Percentiles rank a stretch among this genome's conserved stretches.
These are phyloP conservation scores for Drosophila mayri DNA, from an alignment of 1,140 invertebrate species.

Conservation along the genomic window DNA sequence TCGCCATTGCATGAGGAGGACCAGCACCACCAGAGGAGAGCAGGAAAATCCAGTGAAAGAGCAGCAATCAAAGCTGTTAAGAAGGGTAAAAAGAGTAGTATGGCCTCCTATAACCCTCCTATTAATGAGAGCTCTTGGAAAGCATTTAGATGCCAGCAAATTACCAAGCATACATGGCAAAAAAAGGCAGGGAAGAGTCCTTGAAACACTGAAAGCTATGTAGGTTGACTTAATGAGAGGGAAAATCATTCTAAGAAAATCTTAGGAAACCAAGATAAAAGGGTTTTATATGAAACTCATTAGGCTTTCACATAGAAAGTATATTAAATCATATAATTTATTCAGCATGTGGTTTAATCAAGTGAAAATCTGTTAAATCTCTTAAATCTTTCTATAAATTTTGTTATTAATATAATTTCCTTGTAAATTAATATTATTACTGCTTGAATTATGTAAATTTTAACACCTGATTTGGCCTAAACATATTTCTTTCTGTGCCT, in stretches of 20 bases:
- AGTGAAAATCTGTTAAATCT: neutral
- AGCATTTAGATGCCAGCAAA: conserved; percentile 66
- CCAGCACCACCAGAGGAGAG: conserved; percentile 2
- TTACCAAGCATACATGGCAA: conserved; percentile 45
- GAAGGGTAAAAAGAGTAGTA: conserved; percentile 20
- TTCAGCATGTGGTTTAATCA: neutral
- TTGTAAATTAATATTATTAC: neutral
- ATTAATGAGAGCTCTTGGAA: conserved; percentile 70
- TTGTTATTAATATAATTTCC: neutral
- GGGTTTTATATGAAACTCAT: neutral
- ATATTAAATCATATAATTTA: neutral
- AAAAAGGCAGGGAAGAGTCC: conserved; percentile 8
- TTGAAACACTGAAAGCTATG: conserved; percentile 9
- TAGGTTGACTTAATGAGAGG: neutral
- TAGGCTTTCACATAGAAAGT: no score
- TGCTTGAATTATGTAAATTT: neutral
- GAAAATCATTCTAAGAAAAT: neutral
- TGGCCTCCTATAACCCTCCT: conserved; percentile 22
- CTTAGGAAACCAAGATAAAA: neutral
- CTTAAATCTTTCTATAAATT: neutral
- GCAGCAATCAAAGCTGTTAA: conserved; percentile 32
- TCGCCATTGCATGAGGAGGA: conserved; percentile 62
- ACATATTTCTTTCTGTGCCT: conserved; percentile 21
- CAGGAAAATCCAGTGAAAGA: conserved; percentile 15
- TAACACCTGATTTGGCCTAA: neutral